Evolutionary conservation across 2,113 vertebrate species (phyloP).

Genomic region (Ondatra zibethicus): DNA sequence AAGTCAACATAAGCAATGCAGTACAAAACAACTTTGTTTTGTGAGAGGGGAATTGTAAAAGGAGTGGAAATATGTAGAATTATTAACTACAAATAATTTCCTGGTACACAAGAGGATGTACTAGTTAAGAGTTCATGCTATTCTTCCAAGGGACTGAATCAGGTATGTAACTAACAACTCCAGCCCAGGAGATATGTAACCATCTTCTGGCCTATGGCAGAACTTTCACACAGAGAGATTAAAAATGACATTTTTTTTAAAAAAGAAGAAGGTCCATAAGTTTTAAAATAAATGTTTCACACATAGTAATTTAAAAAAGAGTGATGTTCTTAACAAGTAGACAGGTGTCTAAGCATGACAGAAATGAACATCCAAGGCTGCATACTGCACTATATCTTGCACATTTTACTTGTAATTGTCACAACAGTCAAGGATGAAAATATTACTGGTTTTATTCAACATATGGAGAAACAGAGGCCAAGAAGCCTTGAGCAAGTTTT

Average conservation of each 20-base stretch:
- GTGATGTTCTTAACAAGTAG: neutral
- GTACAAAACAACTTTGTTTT: constrained; percentile 22
- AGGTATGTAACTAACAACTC: neutral
- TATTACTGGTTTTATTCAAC: neutral
- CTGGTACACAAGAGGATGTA: too few species aligned
- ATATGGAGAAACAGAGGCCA: constrained; percentile 24
- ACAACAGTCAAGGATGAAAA: neutral
- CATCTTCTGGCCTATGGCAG: neutral
- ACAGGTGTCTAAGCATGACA: neutral
- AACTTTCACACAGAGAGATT: too few species aligned
- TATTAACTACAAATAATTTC: neutral
- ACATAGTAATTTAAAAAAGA: constrained; percentile 31
- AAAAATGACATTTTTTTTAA: neutral
- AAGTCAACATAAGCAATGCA: neutral
- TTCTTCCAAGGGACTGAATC: neutral
- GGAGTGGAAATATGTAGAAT: constrained; percentile 27
- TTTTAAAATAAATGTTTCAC: neutral
- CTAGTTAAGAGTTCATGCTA: neutral
- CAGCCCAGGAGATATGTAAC: too few species aligned
- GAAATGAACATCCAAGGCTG: constrained; percentile 22
- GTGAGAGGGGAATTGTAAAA: neutral
- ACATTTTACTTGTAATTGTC: constrained; percentile 22
- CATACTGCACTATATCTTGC: neutral
- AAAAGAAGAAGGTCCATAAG: neutral
- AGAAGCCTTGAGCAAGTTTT: neutral